Evolutionary conservation across 2,797 vertebrate genomes (phyloP).

Genomic region (Spea hammondii): DNA sequence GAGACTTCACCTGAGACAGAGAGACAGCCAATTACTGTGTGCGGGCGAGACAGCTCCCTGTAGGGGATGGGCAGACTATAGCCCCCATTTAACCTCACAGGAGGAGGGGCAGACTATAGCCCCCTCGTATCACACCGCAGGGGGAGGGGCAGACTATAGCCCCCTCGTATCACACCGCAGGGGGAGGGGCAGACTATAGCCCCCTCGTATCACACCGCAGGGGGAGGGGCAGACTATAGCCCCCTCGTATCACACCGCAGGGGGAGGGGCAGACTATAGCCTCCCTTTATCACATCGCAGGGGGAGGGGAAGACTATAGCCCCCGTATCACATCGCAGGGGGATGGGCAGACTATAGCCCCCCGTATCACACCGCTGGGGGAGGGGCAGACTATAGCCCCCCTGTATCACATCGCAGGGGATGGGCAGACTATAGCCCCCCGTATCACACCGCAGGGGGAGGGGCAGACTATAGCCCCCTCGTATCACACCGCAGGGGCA

Average conservation of each 20-base stretch:
- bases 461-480: background rate
- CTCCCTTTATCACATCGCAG: background rate
- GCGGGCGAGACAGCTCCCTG: too few relatives aligned
- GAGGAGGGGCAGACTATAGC: background rate
- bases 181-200: background rate
- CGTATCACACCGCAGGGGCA: background rate
- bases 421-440: background rate
- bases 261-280: background rate
- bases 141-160: background rate
- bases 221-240: too few relatives aligned
- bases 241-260: background rate
- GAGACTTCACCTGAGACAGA: conserved; percentile 58
- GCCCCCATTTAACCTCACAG: background rate
- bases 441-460: conserved; percentile 1
- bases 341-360: background rate
- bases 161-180: background rate
- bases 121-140: too few relatives aligned
- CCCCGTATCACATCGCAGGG: background rate
- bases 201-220: background rate
- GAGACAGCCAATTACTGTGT: conserved; percentile 64
- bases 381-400: background rate
- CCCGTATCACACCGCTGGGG: conserved; percentile 2
- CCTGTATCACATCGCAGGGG: background rate
- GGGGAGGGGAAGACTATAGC: background rate
- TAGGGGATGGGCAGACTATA: background rate